phyloP scores from a whole-genome alignment of 2,888 invertebrate genomes.

The Caenorhabditis drosophilae region DNA sequence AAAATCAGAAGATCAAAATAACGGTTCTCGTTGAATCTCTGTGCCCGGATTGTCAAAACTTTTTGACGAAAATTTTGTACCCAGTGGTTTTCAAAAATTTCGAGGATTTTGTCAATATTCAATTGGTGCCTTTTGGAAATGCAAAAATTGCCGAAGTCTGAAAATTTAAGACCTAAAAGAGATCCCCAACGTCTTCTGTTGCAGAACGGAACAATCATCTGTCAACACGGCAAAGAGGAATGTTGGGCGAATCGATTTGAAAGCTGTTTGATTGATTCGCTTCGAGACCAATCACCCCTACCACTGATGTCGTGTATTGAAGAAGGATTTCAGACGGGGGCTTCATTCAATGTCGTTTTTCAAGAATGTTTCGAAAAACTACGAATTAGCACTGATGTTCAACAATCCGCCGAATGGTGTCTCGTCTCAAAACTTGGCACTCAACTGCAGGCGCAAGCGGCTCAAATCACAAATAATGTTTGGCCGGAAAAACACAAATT shows the following conservation, averaged over 20 bases:
- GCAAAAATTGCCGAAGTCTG: slow-evolving; percentile 43
- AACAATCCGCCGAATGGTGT: slow-evolving; percentile 51
- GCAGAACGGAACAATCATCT: slow-evolving; percentile 54
- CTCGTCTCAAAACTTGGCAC: slow-evolving; percentile 53
- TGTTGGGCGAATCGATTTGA: slow-evolving; percentile 61
- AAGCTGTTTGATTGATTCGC: slow-evolving; percentile 53
- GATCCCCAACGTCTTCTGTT: slow-evolving; percentile 13
- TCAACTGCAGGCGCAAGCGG: slow-evolving; percentile 55
- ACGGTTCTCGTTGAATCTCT: slow-evolving; percentile 55
- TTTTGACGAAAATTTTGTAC: slow-evolving; percentile 52
- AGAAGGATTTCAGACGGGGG: slow-evolving; percentile 27
- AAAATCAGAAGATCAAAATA: slow-evolving; percentile 50
- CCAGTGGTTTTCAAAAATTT: slow-evolving; percentile 54
- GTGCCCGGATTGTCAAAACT: slow-evolving; percentile 63
- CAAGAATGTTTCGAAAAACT: slow-evolving; percentile 51
- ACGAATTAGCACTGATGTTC: slow-evolving; percentile 43
- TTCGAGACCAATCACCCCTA: slow-evolving; percentile 48
- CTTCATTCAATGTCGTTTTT: slow-evolving; percentile 47
- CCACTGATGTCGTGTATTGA: slow-evolving; percentile 59
- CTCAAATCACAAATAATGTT: slow-evolving; percentile 49
- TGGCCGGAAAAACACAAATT: slow-evolving; percentile 54
- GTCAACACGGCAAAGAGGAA: slow-evolving; percentile 65
- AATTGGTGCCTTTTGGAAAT: slow-evolving; percentile 67
- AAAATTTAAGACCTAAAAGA: no score
- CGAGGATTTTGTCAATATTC: slow-evolving; percentile 57